phyloP scores from a whole-genome alignment of 1,140 invertebrate species.

The Ectropis grisescens region DNA sequence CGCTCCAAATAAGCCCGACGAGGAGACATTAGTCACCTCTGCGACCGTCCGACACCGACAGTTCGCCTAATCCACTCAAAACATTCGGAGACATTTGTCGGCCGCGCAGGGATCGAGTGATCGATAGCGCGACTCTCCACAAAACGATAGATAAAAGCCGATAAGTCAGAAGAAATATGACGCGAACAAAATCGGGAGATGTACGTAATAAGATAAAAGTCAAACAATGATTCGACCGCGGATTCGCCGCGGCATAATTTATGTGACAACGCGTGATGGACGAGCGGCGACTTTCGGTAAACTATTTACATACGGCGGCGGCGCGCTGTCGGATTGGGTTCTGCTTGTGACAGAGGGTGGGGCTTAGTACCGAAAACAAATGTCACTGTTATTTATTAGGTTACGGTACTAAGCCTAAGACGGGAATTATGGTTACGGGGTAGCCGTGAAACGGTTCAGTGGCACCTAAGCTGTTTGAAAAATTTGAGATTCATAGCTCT shows the following conservation, averaged over 20 bases:
- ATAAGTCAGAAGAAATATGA: slow-evolving; percentile 69
- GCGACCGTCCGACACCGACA: slow-evolving; percentile 37
- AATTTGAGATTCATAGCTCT: too few relatives aligned
- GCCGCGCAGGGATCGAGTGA: slow-evolving; percentile 46
- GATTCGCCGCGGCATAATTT: slow-evolving; percentile 69
- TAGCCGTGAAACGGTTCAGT: slow-evolving; percentile 8
- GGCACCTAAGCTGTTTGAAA: slow-evolving; percentile 3
- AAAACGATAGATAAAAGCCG: slow-evolving; percentile 68
- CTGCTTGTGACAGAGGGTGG: slow-evolving; percentile 61
- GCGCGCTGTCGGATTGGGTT: slow-evolving; percentile 61
- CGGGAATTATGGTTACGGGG: slow-evolving; percentile 31
- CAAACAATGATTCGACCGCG: slow-evolving; percentile 68
- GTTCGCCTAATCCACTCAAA: slow-evolving; percentile 64
- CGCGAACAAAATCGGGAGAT: slow-evolving; percentile 69
- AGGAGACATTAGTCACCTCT: slow-evolving; percentile 47
- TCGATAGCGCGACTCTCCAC: slow-evolving; percentile 64
- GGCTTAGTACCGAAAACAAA: slow-evolving; percentile 67
- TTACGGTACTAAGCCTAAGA: slow-evolving; percentile 55
- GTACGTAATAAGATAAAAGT: slow-evolving; percentile 70
- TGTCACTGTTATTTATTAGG: slow-evolving; percentile 68
- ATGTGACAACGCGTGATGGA: slow-evolving; percentile 69
- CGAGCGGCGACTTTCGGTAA: slow-evolving; percentile 68
- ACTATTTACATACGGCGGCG: slow-evolving; percentile 67
- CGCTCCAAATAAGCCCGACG: slow-evolving; percentile 55
- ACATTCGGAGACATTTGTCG: slow-evolving; percentile 65